These are phyloP conservation scores for Chaenogobius annularis DNA, from an alignment of 2,113 vertebrate species.

Conservation along the genomic window DNA sequence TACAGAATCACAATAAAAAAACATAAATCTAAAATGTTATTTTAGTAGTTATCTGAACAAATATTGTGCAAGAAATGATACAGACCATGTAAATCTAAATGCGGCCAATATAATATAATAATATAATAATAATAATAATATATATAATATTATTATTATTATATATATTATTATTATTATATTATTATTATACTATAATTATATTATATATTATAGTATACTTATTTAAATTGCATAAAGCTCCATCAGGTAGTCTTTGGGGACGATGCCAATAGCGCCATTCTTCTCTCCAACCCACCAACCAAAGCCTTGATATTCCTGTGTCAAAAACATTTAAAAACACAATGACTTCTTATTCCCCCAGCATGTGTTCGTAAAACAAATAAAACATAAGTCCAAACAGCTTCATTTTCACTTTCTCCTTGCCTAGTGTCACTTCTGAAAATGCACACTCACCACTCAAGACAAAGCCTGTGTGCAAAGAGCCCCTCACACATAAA, in stretches of 20 bases:
- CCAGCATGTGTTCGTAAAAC: not conserved
- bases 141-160: too few species aligned
- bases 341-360: not conserved
- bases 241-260: slow-evolving; percentile 93
- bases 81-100: not conserved
- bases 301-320: slow-evolving; percentile 95
- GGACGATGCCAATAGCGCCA: slow-evolving; percentile 93
- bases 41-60: not conserved
- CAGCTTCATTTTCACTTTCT: slow-evolving; percentile 9
- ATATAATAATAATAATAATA: too few species aligned
- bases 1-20: not conserved
- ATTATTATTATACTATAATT: too few species aligned
- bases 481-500: slow-evolving; percentile 49
- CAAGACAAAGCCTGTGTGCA: slow-evolving; percentile 33
- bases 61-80: not conserved
- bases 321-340: slow-evolving; percentile 50
- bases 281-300: slow-evolving; percentile 99
- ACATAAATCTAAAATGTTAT: not conserved
- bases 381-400: not conserved
- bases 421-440: slow-evolving; percentile 12
- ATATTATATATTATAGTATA: not conserved
- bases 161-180: too few species aligned
- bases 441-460: slow-evolving; percentile 22
- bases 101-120: too few species aligned
- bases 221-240: slow-evolving; percentile 89